These are phyloP conservation scores for Phoxinus dragarum DNA, from an alignment of 2,797 vertebrate species.

Conservation along the genomic window DNA sequence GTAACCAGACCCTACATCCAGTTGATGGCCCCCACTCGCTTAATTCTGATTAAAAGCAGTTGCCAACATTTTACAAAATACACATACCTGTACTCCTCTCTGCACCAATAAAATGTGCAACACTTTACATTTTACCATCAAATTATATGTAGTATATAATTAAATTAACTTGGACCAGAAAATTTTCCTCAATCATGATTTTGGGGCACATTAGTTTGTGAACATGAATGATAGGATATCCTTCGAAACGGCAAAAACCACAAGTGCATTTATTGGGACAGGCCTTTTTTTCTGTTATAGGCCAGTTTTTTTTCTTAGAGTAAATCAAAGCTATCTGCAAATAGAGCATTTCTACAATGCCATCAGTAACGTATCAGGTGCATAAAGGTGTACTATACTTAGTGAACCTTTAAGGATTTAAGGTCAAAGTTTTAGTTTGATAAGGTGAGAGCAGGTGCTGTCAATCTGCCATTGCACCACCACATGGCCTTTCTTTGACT, in stretches of 20 bases:
- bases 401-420: neutral
- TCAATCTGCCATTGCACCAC: conserved; percentile 14
- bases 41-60: neutral
- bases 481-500: conserved; percentile 52
- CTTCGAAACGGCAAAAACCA: neutral
- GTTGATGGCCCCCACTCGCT: no score
- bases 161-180: neutral
- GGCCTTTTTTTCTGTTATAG: neutral
- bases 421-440: neutral
- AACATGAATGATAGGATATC: neutral
- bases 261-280: neutral
- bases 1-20: no score
- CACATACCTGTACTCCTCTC: neutral
- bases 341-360: neutral
- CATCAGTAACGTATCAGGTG: neutral
- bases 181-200: neutral
- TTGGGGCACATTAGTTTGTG: neutral
- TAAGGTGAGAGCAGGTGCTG: conserved; percentile 21
- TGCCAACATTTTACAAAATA: neutral
- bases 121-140: no score
- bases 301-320: neutral
- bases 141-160: neutral
- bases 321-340: neutral
- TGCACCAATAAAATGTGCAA: neutral
- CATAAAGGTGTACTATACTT: neutral